Conservation (phyloP, 2,888 invertebrate species). For the Carterocephalus palaemon region DNA sequence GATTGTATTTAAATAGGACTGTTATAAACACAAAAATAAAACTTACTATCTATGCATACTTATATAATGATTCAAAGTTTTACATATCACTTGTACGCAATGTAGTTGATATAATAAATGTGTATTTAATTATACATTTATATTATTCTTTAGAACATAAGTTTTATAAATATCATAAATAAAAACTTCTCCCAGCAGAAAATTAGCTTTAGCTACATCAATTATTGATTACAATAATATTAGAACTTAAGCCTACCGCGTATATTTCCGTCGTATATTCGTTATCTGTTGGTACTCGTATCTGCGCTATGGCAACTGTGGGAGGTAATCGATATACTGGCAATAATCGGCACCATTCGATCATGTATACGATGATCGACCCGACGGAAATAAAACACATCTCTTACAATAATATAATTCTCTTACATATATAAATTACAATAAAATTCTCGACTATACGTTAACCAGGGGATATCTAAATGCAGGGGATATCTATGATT, state of each 20-base stretch:
- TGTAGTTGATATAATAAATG: constrained; percentile 37
- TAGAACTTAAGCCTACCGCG: constrained; percentile 49
- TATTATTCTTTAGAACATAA: constrained; percentile 50
- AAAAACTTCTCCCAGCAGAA: constrained; percentile 23
- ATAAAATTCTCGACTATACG: constrained; percentile 45
- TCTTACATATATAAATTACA: constrained; percentile 43
- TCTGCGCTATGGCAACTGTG: constrained; percentile 25
- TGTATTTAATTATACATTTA: constrained; percentile 37
- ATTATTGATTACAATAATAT: constrained; percentile 37
- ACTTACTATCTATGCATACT: constrained; percentile 43
- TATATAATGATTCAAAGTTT: constrained; percentile 20
- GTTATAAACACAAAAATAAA: constrained; percentile 44
- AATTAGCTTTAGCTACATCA: constrained; percentile 49
- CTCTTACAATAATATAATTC: constrained; percentile 46
- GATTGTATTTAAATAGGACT: constrained; percentile 25
- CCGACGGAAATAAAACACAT: constrained; percentile 54
- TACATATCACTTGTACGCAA: constrained; percentile 43
- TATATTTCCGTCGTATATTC: constrained; percentile 43
- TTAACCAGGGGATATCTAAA: constrained; percentile 54
- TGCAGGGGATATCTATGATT: constrained; percentile 59
- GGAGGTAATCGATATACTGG: constrained; percentile 43
- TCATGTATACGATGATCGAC: no score
- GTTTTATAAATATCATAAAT: constrained; percentile 26
- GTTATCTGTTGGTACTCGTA: constrained; percentile 17
- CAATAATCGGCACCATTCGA: constrained; percentile 47